Evolutionary conservation across 2,113 vertebrate species (phyloP).

Genomic region (Cochlearius cochlearius): DNA sequence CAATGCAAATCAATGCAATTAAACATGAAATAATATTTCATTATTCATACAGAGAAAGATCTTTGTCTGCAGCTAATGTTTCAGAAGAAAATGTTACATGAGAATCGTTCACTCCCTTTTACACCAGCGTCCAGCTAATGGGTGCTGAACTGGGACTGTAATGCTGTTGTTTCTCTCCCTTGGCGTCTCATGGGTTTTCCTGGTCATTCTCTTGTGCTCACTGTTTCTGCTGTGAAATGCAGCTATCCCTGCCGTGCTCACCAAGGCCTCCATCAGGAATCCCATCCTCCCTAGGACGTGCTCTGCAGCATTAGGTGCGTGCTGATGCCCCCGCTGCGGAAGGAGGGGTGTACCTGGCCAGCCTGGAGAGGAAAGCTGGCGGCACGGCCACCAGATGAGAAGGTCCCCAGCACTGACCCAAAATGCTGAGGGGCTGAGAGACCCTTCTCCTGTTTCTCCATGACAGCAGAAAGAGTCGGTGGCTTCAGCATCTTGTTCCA

Average conservation of each 20-base stretch:
- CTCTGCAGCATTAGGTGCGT: neutral
- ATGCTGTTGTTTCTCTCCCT: constrained; percentile 23
- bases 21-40: constrained; percentile 17
- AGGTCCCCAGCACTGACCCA: neutral
- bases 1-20: constrained; percentile 47
- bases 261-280: neutral
- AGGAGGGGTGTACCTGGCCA: neutral
- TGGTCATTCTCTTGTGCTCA: constrained; percentile 23
- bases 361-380: neutral
- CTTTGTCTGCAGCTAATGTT: neutral
- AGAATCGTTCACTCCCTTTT: neutral
- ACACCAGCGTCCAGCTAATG: neutral
- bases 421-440: neutral
- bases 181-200: constrained; percentile 37
- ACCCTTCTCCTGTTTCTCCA: neutral
- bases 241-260: constrained; percentile 22
- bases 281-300: neutral
- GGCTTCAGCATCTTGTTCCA: neutral
- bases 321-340: neutral
- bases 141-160: constrained; percentile 36
- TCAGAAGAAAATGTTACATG: neutral
- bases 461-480: accelerated
- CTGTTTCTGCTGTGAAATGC: neutral
- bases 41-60: constrained; percentile 3
- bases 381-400: accelerated